These are phyloP conservation scores for Gorsachius magnificus DNA, from an alignment of 2,797 vertebrate genomes.

Conservation along the genomic window DNA sequence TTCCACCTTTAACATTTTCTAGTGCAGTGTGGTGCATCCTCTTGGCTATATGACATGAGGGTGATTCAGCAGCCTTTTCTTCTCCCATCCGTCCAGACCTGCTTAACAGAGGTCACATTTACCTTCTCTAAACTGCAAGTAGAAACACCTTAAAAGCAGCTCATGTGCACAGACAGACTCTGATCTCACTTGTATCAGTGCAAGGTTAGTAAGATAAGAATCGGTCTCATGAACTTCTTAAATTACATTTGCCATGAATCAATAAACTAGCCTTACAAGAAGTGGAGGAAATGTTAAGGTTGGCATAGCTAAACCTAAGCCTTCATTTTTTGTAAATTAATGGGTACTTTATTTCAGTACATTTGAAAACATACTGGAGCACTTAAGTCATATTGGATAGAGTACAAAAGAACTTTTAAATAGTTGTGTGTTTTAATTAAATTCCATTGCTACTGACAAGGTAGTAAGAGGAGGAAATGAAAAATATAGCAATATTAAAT, in stretches of 20 bases:
- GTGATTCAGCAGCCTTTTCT: background rate
- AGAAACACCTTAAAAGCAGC: background rate
- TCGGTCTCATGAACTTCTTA: background rate
- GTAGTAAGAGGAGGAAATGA: background rate
- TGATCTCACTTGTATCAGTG: background rate
- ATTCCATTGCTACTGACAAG: background rate
- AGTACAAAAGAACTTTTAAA: background rate
- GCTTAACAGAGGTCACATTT: background rate
- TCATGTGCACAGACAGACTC: background rate
- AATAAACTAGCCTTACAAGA: background rate
- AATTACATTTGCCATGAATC: background rate
- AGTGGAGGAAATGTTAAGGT: background rate
- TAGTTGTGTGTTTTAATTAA: background rate
- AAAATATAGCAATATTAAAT: constrained; percentile 24
- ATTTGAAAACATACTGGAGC: background rate
- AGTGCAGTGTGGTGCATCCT: background rate
- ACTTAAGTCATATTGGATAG: background rate
- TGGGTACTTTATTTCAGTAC: background rate
- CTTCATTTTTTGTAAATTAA: background rate
- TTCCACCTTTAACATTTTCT: background rate
- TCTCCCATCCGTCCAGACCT: background rate
- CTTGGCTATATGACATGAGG: background rate
- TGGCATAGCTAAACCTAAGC: background rate
- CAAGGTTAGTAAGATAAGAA: background rate
- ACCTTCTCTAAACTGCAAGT: background rate